Evolutionary conservation across 2,888 invertebrate genomes (phyloP).

Genomic region (Sylvicola fuscatus): DNA sequence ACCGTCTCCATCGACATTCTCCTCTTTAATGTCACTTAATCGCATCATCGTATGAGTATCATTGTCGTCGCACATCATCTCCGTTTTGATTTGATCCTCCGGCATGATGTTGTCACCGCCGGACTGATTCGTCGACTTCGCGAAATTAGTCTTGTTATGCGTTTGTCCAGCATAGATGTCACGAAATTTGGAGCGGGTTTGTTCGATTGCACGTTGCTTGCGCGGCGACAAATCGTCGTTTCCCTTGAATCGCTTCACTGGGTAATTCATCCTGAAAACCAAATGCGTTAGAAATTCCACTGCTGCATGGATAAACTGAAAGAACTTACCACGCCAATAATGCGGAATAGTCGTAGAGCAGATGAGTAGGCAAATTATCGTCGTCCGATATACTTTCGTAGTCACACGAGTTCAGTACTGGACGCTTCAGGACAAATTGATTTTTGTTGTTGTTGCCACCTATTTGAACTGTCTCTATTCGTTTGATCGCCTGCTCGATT

Average conservation of each 20-base stretch:
- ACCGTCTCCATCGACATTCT: slow-evolving; percentile 26
- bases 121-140: too few species aligned
- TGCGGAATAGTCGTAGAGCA: slow-evolving; percentile 76
- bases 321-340: slow-evolving; percentile 60
- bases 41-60: slow-evolving; percentile 8
- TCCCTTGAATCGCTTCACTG: slow-evolving; percentile 70
- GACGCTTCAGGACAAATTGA: slow-evolving; percentile 41
- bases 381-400: slow-evolving; percentile 60
- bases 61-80: not conserved
- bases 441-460: slow-evolving; percentile 10
- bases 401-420: slow-evolving; percentile 48
- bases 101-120: not conserved
- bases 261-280: slow-evolving; percentile 56
- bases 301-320: not conserved
- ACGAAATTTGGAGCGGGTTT: slow-evolving; percentile 15
- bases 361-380: slow-evolving; percentile 57
- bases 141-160: slow-evolving; percentile 17
- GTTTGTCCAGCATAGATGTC: slow-evolving; percentile 41
- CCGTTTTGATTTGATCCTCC: slow-evolving; percentile 1
- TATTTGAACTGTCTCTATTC: not conserved
- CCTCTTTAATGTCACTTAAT: slow-evolving; percentile 38
- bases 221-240: slow-evolving; percentile 26
- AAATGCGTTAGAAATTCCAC: not conserved
- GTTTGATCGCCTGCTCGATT: too few species aligned
- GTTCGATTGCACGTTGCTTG: slow-evolving; percentile 21